These are phyloP conservation scores for Catonia carolina DNA, from an alignment of 2,888 invertebrate species.

Conservation along the genomic window DNA sequence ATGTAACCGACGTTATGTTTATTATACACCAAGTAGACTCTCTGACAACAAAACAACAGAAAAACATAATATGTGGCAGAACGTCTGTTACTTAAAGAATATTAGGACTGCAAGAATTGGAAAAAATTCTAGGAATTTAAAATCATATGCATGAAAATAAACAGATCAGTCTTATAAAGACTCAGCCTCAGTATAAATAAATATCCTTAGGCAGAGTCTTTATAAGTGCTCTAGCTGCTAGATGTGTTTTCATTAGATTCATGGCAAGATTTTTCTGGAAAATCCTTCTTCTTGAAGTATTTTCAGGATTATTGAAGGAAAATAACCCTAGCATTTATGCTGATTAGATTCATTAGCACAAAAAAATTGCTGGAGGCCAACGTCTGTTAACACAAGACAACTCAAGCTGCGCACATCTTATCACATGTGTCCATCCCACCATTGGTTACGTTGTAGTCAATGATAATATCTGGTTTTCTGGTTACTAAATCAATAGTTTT, in stretches of 20 bases:
- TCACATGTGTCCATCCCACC: constrained; percentile 22
- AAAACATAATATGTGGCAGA: no score
- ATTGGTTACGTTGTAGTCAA: constrained; percentile 21
- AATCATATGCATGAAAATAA: no score
- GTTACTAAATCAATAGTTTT: constrained; percentile 7
- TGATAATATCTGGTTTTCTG: constrained; percentile 21
- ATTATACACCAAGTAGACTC: no score
- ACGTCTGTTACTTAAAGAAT: no score
- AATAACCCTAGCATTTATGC: constrained; percentile 5
- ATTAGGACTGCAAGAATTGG: no score
- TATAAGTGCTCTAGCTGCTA: constrained; percentile 3
- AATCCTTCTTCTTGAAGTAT: constrained; percentile 3
- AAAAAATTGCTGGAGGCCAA: constrained; percentile 24
- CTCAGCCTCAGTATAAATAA: constrained; percentile 1
- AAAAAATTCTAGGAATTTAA: no score
- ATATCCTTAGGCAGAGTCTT: constrained; percentile 7
- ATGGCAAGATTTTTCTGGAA: constrained; percentile 10
- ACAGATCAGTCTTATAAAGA: no score
- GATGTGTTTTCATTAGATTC: constrained; percentile 10
- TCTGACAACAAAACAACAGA: no score
- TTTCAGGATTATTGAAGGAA: not conserved
- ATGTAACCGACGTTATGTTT: no score
- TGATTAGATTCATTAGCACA: constrained; percentile 10
- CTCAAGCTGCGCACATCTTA: constrained; percentile 19
- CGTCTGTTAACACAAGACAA: constrained; percentile 7